Conservation (phyloP, 1,140 invertebrate species). For the Goniozus legneri region DNA sequence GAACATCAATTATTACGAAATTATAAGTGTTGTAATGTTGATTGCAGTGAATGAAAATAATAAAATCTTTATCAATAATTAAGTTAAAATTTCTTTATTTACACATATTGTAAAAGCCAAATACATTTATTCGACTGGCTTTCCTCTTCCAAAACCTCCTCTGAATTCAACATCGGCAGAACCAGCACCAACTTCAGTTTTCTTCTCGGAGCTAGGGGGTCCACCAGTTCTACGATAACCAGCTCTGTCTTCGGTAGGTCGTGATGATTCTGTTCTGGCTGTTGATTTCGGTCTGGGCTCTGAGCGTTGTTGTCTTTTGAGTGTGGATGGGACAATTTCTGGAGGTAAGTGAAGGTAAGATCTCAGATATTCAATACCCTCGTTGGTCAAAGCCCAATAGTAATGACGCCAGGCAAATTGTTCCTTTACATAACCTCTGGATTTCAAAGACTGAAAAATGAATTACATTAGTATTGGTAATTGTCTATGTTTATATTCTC, state of each 20-base stretch:
- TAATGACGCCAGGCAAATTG: constrained; percentile 99
- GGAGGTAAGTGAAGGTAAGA: constrained; percentile 93
- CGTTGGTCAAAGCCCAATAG: constrained; percentile 99
- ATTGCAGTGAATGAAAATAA: no score
- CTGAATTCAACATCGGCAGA: constrained; percentile 84
- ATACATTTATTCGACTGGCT: constrained; percentile 42
- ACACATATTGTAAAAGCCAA: constrained; percentile 24
- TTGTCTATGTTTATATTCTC: constrained; percentile 1
- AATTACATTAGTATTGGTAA: constrained; percentile 2
- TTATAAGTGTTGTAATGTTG: no score
- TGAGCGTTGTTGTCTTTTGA: constrained; percentile 81
- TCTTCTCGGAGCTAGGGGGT: constrained; percentile 74
- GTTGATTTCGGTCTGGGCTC: constrained; percentile 71
- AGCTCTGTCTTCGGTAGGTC: constrained; percentile 66
- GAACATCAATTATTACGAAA: no score
- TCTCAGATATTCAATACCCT: constrained; percentile 94
- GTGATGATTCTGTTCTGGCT: constrained; percentile 59
- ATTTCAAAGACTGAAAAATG: constrained; percentile 87
- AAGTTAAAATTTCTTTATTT: neutral
- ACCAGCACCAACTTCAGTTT: constrained; percentile 90
- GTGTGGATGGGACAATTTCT: constrained; percentile 96
- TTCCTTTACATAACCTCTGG: constrained; percentile 93
- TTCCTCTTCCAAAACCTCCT: constrained; percentile 51
- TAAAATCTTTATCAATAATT: neutral
- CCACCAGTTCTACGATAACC: constrained; percentile 75